Percentiles rank a stretch among this genome's conserved stretches.
Conservation (phyloP, 2,797 vertebrate genomes). For the Alfaro cultratus region DNA sequence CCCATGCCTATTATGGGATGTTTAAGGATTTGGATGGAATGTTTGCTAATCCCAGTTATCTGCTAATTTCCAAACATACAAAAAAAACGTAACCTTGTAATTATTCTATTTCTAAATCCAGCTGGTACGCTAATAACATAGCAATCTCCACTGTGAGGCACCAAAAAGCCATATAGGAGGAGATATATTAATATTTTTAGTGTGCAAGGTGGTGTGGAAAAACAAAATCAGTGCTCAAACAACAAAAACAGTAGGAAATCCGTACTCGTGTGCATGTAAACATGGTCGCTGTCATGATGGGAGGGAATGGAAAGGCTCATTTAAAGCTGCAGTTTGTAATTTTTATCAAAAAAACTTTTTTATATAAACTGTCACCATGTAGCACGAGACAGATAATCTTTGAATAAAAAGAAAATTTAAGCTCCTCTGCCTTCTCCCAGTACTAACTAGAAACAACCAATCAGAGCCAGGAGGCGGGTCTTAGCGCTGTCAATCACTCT, state of each 20-base stretch:
- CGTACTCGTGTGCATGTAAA: conserved; percentile 62
- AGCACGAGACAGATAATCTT: not conserved
- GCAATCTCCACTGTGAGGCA: conserved; percentile 4
- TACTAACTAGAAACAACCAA: not conserved
- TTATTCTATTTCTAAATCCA: not conserved
- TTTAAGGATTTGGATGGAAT: conserved; percentile 15
- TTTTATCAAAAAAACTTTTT: not conserved
- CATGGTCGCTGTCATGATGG: conserved; percentile 48
- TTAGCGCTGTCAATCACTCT: not conserved
- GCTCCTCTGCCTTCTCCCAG: not conserved
- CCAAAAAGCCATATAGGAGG: conserved; percentile 12
- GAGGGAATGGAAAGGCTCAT: conserved; percentile 51
- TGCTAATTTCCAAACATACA: not conserved
- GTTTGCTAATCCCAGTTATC: not conserved
- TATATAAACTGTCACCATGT: not conserved
- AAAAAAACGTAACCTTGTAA: not conserved
- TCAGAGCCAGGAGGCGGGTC: not conserved
- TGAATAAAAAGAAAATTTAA: not conserved
- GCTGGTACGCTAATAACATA: conserved; percentile 6
- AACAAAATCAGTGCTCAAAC: conserved; percentile 11
- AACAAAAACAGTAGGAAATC: conserved; percentile 8
- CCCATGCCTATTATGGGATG: conserved; percentile 8
- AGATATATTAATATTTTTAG: not conserved
- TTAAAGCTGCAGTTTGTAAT: conserved; percentile 33
- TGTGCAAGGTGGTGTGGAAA: conserved; percentile 20